Evolutionary conservation across 2,113 vertebrate species (phyloP).

Genomic region (Rhombomys opimus): DNA sequence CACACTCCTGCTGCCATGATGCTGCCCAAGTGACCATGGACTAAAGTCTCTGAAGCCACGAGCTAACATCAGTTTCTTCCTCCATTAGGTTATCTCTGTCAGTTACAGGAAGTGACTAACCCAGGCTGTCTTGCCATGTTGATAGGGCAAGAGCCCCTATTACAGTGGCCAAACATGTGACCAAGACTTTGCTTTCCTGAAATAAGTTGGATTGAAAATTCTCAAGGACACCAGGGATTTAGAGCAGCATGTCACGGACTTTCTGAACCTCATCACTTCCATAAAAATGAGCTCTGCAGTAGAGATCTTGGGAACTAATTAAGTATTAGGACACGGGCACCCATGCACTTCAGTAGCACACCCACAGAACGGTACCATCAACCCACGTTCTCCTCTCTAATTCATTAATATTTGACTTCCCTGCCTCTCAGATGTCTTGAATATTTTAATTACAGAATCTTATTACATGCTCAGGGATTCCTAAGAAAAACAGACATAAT

Average conservation of each 20-base stretch:
- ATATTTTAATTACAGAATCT: constrained; percentile 82
- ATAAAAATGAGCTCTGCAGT: constrained; percentile 17
- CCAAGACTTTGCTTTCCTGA: not conserved
- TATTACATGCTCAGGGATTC: constrained; percentile 78
- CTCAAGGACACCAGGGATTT: constrained; percentile 55
- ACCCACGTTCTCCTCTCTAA: constrained; percentile 34
- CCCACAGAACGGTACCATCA: constrained; percentile 22
- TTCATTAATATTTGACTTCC: constrained; percentile 81
- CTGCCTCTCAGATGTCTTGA: constrained; percentile 62
- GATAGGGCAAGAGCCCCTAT: too few species aligned
- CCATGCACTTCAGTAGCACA: not conserved
- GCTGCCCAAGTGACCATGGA: not conserved
- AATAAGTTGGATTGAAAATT: constrained; percentile 41
- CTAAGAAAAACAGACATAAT: constrained; percentile 70
- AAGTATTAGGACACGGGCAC: not conserved
- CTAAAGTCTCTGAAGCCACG: not conserved
- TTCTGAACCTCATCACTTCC: not conserved
- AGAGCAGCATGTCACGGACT: not conserved
- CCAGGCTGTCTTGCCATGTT: not conserved
- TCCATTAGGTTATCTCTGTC: not conserved
- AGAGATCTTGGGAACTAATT: constrained; percentile 60
- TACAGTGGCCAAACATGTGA: not conserved
- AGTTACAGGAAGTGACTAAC: not conserved
- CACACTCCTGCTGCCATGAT: not conserved
- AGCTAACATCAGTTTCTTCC: not conserved